Base-by-base conservation (phyloP, 2,888 invertebrate genomes). In the Malthinus flaveolus region DNA sequence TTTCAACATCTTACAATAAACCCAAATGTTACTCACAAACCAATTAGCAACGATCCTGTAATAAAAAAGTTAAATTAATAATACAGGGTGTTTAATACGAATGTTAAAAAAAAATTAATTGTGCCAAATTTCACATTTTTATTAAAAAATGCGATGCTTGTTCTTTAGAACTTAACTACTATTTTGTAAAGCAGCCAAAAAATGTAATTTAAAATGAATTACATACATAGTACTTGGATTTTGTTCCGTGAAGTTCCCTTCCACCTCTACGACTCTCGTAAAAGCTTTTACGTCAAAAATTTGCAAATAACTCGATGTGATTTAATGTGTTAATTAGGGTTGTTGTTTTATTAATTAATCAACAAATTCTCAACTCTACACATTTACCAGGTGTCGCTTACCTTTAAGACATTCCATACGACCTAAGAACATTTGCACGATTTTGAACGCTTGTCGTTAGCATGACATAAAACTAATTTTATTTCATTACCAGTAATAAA, bases 1-100 rank as follows among this genome's bases (percentile, higher is more conserved):
- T 51, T 50, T 51, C 44, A 42, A 34, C 23, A 34, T 23, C 36
- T 52, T 42, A 46, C 44, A 52, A 46, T 46, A 45, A 35, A 44
- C 35, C 36, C 51, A 34, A 23, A 31, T 15, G 45, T 52, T 45
- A 52, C 35, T 52, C 32, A 35, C 36, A 42, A 42, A 23, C 23
- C 23, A 23, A 23, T 23, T 23, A 23, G 23, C 23, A 23, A 23
- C 23, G 5, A 23, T 23, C 23, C 5, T 5, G 5, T 23, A 23
- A 23, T 23, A 23, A 23, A 23, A 23, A 23, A 23, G 3, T 23
- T 23, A 23, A 23, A 23, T 23, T 23, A 23, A 35, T 35, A 35
- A 35, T 10, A 35, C 10, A 35, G 35, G n/a, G 7, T 35, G 35
- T 35, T 10, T 7, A 7, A 33, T 33, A 33, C 23, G 5, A 23